A percentile compares a stretch with the other conserved stretches of the same genome.
These are phyloP conservation scores for Tachycineta bicolor DNA, from an alignment of 2,113 vertebrate genomes.

Conservation along the genomic window DNA sequence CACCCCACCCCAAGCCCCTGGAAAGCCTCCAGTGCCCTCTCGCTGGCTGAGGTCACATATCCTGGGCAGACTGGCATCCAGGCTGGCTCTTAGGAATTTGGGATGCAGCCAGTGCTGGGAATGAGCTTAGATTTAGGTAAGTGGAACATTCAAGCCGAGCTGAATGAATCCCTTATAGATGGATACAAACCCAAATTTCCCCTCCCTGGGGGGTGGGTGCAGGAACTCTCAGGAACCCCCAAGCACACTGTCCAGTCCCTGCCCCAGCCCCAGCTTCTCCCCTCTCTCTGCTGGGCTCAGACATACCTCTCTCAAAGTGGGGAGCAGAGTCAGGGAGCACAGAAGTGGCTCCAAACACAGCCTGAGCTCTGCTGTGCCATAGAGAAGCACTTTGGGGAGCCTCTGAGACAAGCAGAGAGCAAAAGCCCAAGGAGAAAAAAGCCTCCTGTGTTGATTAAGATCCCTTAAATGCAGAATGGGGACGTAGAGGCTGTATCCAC, in stretches of 20 bases:
- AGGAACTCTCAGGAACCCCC: not conserved
- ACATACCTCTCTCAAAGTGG: rapidly evolving
- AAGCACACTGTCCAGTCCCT: rapidly evolving
- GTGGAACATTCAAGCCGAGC: not conserved
- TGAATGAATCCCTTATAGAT: not conserved
- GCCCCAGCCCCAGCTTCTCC: not conserved
- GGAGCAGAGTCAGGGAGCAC: not conserved
- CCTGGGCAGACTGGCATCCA: rapidly evolving
- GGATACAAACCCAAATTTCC: rapidly evolving
- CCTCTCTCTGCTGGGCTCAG: not conserved
- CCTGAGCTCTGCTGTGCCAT: not conserved
- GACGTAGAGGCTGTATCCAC: not conserved
- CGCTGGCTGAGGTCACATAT: not conserved
- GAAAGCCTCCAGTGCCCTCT: not conserved
- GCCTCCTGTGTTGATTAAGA: not conserved
- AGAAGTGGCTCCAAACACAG: not conserved
- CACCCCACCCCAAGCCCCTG: rapidly evolving
- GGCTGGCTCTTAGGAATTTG: not conserved
- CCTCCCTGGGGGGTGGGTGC: rapidly evolving
- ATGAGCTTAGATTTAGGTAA: not conserved
- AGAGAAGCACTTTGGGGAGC: rapidly evolving
- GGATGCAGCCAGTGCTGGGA: not conserved
- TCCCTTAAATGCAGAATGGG: not conserved
- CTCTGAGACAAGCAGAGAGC: rapidly evolving
- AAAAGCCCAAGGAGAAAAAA: not conserved